Evolutionary conservation across 92 coral and sea anemone genomes (phyloP), one percentile per base, ranked within the genome.

Genomic region (Phenganax marumi): DNA sequence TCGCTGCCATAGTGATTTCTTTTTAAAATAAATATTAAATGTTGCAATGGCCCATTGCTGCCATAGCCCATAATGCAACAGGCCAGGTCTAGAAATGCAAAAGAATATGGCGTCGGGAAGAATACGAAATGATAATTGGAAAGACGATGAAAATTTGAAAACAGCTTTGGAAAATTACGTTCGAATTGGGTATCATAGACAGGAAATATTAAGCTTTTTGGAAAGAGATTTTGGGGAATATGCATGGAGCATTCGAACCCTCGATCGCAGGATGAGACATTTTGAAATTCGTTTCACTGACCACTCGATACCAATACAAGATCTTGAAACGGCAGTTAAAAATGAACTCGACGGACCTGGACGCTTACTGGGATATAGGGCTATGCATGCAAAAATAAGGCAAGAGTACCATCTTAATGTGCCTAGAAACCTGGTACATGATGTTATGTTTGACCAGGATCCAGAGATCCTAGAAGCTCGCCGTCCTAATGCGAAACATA

Each of bases 311-410:
- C 65, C 65, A 6, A 6, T 58, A 19, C 16, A 58, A 9, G 65
- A 58, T 7, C 22, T 58, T 6, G 22, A 58, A 58, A 23, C 22
- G 17, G 65, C 65, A 58, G 65, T 58, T 58, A 58, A 58, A 22
- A 58, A 7, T 23, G 65, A 58, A 19, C 65, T 58, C 14, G 65
- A 58, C 14, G 65, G 65, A 5, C 65, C 24, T 14, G 24, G 65
- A 58, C 65, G 65, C 13, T 19, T 58, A 58, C 21, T 58, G 65
- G 65, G 65, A 16, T 58, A 58, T 58, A 58, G 65, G 21, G 65
- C 65, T 23, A 58, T 33, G 65, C 19, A 58, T 16, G 24, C 18
- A 8, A 19, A 9, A 23, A 18, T 58, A 19, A 58, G 65, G 14
- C 5, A 58, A 58, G 65, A 58, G 8, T 58, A 58, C 18, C 5